Evolutionary conservation across 2,888 invertebrate species (phyloP).

Genomic region (Hartigia nigra): DNA sequence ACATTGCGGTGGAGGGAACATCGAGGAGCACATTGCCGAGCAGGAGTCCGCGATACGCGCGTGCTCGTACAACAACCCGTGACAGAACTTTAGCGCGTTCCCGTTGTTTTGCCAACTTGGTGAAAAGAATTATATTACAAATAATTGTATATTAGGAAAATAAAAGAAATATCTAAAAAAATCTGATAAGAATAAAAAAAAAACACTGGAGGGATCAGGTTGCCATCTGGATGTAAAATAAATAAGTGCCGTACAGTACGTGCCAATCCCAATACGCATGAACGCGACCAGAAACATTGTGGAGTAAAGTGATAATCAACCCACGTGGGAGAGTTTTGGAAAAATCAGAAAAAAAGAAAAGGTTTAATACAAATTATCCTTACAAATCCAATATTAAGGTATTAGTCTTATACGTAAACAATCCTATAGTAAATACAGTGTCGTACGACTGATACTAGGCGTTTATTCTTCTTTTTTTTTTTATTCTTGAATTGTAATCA

Average conservation of each 20-base stretch:
- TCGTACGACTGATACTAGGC: not conserved
- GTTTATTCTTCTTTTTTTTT: not conserved
- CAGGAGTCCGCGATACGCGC: conserved; percentile 60
- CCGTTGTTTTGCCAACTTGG: not conserved
- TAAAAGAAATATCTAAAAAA: not conserved
- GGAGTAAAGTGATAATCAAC: not conserved
- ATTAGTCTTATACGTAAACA: not conserved
- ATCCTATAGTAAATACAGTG: not conserved
- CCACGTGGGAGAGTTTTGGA: not conserved
- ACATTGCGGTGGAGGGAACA: conserved; percentile 44
- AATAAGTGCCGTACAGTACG: not conserved
- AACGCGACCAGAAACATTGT: not conserved
- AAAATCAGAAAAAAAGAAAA: not conserved
- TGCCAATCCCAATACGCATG: not conserved
- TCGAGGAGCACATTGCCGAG: conserved; percentile 53
- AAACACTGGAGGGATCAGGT: not conserved
- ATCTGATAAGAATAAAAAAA: not conserved
- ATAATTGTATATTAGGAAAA: not conserved
- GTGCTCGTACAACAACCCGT: conserved; percentile 29
- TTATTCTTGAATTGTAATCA: not conserved
- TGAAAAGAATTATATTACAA: not conserved
- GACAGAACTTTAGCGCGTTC: not conserved
- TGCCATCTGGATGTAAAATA: not conserved
- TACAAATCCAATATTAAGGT: not conserved
- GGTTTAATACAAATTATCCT: not conserved